Conservation (phyloP, 2,888 invertebrate species). For the Timema podura region DNA sequence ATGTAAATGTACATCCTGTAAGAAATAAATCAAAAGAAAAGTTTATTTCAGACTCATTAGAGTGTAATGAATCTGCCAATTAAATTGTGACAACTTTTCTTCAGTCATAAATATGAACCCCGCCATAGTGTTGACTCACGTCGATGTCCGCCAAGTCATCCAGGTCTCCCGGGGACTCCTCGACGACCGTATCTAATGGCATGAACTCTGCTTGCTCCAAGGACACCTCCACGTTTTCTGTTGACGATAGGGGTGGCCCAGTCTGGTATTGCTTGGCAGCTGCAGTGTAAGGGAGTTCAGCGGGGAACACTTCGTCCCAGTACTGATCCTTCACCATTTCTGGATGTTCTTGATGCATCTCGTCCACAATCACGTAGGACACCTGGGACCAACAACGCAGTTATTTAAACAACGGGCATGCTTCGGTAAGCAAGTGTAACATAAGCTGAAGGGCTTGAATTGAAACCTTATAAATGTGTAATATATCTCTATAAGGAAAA, state of each 20-base stretch:
- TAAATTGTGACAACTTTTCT: no score
- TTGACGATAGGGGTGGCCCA: slow-evolving; percentile 47
- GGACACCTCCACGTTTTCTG: slow-evolving; percentile 35
- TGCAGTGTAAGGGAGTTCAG: slow-evolving; percentile 47
- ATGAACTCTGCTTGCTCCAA: slow-evolving; percentile 33
- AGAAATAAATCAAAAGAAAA: neutral
- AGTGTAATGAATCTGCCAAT: no score
- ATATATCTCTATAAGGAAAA: no score
- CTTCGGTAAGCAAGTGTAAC: no score
- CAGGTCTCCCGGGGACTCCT: slow-evolving; percentile 21
- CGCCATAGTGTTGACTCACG: slow-evolving; percentile 18
- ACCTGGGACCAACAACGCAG: slow-evolving; percentile 38
- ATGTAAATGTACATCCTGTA: no score
- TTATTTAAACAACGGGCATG: no score
- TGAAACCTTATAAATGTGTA: no score
- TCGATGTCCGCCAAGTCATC: slow-evolving; percentile 27
- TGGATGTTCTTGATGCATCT: slow-evolving; percentile 45
- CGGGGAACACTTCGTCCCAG: slow-evolving; percentile 45
- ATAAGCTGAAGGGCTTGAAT: no score
- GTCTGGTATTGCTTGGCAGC: slow-evolving; percentile 46
- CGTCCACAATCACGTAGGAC: slow-evolving; percentile 46
- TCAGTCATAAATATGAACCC: no score
- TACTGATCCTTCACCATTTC: slow-evolving; percentile 44
- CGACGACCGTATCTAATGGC: slow-evolving; percentile 27
- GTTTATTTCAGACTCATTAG: neutral